Percentiles rank a stretch among this genome's conserved stretches.
Evolutionary conservation across 2,113 vertebrate genomes (phyloP).

Genomic region (Mellivora capensis): DNA sequence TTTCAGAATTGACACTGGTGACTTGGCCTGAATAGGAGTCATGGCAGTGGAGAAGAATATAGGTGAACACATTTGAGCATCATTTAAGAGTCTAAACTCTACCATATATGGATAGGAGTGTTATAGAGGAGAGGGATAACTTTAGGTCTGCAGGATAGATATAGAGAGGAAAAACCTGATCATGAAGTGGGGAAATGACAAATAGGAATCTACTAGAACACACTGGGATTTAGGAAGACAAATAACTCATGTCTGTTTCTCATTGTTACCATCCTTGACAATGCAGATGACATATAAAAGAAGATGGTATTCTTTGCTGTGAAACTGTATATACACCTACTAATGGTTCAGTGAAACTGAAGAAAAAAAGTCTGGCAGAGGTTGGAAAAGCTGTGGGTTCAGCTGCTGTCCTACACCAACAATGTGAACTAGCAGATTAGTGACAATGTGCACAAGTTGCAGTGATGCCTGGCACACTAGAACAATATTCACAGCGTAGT

Average conservation of each 20-base stretch:
- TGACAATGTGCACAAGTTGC: background rate
- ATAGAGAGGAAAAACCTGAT: background rate
- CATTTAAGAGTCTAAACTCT: background rate
- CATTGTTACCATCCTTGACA: background rate
- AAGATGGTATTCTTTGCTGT: background rate
- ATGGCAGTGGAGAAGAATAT: background rate
- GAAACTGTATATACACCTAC: background rate
- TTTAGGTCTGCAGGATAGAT: background rate
- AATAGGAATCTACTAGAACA: background rate
- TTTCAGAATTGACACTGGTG: background rate
- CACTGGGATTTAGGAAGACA: background rate
- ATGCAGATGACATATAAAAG: background rate
- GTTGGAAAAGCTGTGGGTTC: background rate
- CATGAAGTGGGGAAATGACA: background rate
- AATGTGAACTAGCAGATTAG: background rate
- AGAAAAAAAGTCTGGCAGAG: background rate
- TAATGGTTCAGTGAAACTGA: background rate
- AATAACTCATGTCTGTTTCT: background rate
- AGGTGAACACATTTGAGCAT: background rate
- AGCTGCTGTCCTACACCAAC: background rate
- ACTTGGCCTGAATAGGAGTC: background rate
- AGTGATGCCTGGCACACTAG: background rate
- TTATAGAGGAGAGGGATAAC: background rate
- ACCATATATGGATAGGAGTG: background rate
- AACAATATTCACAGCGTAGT: background rate